phyloP scores from a whole-genome alignment of 2,113 vertebrate species.

The Speoplatyrhinus poulsoni region DNA sequence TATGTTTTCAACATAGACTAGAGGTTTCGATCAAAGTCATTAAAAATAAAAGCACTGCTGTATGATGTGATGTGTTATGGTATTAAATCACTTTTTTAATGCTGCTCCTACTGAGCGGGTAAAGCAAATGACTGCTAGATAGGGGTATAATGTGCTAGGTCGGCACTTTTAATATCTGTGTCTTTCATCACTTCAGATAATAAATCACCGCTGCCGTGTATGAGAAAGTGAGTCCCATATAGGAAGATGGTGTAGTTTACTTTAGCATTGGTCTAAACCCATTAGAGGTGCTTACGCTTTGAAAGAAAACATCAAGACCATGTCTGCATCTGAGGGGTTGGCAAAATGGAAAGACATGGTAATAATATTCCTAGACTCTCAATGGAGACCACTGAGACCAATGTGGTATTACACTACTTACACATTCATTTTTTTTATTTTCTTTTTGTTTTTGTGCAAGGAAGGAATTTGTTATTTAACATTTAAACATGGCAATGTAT shows the following conservation, averaged over 20 bases:
- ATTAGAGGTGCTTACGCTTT: conserved; percentile 29
- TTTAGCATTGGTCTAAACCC: conserved; percentile 33
- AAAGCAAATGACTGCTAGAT: conserved; percentile 53
- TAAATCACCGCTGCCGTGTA: conserved; percentile 60
- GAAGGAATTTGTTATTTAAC: conserved; percentile 33
- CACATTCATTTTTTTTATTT: conserved; percentile 1
- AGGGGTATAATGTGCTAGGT: conserved; percentile 43
- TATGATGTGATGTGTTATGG: conserved; percentile 2
- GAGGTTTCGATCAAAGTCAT: too few relatives aligned
- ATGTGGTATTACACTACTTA: conserved; percentile 31
- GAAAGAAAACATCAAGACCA: conserved; percentile 40
- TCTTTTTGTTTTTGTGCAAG: conserved; percentile 33
- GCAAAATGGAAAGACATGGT: not conserved
- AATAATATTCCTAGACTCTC: conserved; percentile 7
- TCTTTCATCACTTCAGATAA: conserved; percentile 61
- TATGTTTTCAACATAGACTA: too few relatives aligned
- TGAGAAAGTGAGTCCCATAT: conserved; percentile 56
- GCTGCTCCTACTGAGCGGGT: conserved; percentile 32
- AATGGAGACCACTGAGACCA: not conserved
- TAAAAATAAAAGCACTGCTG: not conserved
- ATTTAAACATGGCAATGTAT: conserved; percentile 13
- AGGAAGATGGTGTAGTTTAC: conserved; percentile 45
- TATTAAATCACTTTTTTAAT: conserved; percentile 1
- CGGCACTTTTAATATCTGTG: conserved; percentile 50
- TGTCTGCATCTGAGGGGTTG: conserved; percentile 11